Evolutionary conservation across 2,888 invertebrate genomes (phyloP), one percentile per base, ranked within the genome.

Genomic region (Euzetes globulus): DNA sequence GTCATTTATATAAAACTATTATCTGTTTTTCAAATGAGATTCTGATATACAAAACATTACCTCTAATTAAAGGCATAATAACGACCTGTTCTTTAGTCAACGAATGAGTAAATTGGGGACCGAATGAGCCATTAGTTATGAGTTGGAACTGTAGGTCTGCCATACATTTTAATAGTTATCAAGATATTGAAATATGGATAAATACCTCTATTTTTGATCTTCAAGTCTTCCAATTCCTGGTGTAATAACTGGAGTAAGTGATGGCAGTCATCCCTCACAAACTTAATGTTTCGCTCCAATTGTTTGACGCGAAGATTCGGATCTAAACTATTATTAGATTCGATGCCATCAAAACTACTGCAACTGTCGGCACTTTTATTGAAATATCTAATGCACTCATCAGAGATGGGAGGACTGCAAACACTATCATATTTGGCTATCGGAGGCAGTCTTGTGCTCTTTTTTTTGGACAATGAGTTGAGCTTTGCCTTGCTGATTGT

Each of bases 161-260:
- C 45, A 68, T 68, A 68, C 2, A 41, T 58, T 58, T 15, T 15
- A 13, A 60, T 13, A 13, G 7, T 19, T 22, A 7, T 55, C 0
- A 19, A 19, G 13, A n/a, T 52, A 9, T 5, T 52, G 1, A 52
- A 52, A n/a, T n/a, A 50, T 52, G 7, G 7, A 52, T 52, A 52
- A 52, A 52, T 68, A 68, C 68, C 68, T 68, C 68, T 41, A n/a
- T 68, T 68, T 68, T 68, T 17, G 6, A 19, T 37, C 22, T 68
- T 68, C 22, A 68, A 37, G 9, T 68, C 68, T 41, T 68, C 37
- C n/a, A 68, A 41, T 41, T 68, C 68, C 11, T 33, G 17, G 41
- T 68, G 68, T 5, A 68, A 37, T 41, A 22, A 68, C 11, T 37
- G n/a, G 17, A 68, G 37, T 19, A 68, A 6, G 11, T 13, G 37